Evolutionary conservation across 2,888 invertebrate species (phyloP).

Genomic region (Hedychridium roseum): DNA sequence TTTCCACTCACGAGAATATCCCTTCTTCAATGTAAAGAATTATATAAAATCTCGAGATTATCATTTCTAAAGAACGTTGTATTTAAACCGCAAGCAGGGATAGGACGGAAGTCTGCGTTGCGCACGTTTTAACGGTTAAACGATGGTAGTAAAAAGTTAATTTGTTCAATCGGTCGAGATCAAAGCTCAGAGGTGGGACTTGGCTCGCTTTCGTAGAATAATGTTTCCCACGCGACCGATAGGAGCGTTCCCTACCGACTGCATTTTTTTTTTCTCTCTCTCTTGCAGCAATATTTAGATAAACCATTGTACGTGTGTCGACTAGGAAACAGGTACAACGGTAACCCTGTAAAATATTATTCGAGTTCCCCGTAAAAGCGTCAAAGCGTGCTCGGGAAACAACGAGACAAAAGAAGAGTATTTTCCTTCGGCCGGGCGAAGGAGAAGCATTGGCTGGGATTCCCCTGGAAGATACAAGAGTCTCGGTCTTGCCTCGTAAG

Average conservation of each 20-base stretch:
- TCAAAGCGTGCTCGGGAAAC: conserved; percentile 9
- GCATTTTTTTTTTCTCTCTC: conserved; percentile 23
- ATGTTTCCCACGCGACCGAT: conserved; percentile 51
- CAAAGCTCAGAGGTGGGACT: conserved; percentile 28
- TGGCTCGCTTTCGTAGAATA: conserved; percentile 30
- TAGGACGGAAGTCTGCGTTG: conserved; percentile 16
- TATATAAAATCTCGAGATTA: too few relatives aligned
- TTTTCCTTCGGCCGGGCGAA: conserved; percentile 7
- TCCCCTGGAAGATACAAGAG: too few relatives aligned
- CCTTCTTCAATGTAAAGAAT: too few relatives aligned
- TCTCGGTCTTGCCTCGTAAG: too few relatives aligned
- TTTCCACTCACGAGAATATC: too few relatives aligned
- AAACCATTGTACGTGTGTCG: conserved; percentile 46
- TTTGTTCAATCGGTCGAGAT: conserved; percentile 26
- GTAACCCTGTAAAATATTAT: conserved; percentile 27
- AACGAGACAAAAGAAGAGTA: conserved; percentile 10
- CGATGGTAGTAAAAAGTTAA: conserved; percentile 28
- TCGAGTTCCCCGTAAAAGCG: conserved; percentile 5
- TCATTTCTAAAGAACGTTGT: too few relatives aligned
- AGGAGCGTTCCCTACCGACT: conserved; percentile 24
- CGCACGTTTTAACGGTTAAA: not conserved
- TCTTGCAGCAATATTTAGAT: conserved; percentile 46
- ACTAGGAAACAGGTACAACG: conserved; percentile 29
- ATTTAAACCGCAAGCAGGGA: too few relatives aligned
- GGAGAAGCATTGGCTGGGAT: too few relatives aligned